These are phyloP conservation scores for Aegithalos caudatus DNA, from an alignment of 2,113 vertebrate species.

Conservation along the genomic window DNA sequence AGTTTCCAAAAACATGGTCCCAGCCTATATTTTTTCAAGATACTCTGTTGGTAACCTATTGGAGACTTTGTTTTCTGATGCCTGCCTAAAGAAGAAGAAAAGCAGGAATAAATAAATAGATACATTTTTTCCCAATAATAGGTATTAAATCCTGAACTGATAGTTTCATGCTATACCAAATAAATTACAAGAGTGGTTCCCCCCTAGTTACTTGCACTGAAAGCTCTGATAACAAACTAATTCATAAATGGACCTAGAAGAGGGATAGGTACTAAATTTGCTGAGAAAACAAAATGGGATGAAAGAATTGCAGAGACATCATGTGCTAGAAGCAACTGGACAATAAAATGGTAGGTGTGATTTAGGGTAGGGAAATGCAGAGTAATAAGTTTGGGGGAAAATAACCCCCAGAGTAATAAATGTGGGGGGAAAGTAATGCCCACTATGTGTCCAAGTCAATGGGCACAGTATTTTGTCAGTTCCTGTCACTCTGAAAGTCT, in stretches of 20 bases:
- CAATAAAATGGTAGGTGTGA: not conserved
- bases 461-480: not conserved
- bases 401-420: not conserved
- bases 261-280: not conserved
- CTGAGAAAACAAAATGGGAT: not conserved
- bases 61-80: not conserved
- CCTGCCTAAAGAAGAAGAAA: not conserved
- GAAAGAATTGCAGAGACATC: not conserved
- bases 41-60: not conserved
- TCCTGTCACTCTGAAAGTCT: not conserved
- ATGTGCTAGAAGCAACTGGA: not conserved
- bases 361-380: not conserved
- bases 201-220: not conserved
- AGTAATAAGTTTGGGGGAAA: not conserved
- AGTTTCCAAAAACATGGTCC: not conserved
- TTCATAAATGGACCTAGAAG: not conserved
- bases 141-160: not conserved
- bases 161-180: not conserved
- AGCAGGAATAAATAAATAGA: not conserved
- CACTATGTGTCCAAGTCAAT: not conserved
- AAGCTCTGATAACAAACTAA: not conserved
- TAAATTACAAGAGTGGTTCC: not conserved
- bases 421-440: not conserved
- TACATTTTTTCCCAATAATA: not conserved
- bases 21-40: not conserved